phyloP scores from a whole-genome alignment of 2,888 invertebrate species.

The Helobdella robusta region DNA sequence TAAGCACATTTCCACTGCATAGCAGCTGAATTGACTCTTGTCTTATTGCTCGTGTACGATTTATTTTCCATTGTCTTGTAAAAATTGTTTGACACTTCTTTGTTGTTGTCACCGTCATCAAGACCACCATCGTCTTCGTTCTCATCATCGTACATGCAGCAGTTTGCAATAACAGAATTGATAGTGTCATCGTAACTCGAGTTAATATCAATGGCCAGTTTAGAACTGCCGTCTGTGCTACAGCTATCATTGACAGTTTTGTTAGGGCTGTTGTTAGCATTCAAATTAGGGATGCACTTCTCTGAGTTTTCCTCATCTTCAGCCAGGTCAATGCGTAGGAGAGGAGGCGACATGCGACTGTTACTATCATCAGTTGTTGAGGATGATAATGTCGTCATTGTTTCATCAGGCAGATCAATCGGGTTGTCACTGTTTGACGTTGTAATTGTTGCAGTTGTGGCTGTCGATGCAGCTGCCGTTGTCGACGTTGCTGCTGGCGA shows the following conservation, averaged over 20 bases:
- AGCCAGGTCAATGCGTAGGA: no score
- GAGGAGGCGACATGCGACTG: no score
- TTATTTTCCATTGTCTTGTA: no score
- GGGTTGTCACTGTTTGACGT: not conserved
- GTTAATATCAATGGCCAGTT: not conserved
- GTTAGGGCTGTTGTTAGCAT: no score
- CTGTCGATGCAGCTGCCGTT: not conserved
- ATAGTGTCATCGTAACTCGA: not conserved
- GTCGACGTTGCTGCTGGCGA: not conserved
- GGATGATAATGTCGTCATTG: no score
- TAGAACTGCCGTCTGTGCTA: not conserved
- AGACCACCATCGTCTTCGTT: not conserved
- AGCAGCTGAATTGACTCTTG: no score
- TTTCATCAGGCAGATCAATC: no score
- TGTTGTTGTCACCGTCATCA: not conserved
- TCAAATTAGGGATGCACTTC: no score
- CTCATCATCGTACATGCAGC: not conserved
- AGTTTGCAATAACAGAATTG: not conserved
- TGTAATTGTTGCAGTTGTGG: not conserved
- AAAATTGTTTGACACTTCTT: no score
- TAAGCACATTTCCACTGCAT: slow-evolving; percentile 13
- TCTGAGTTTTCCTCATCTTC: no score
- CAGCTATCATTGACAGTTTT: not conserved
- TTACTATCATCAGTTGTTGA: no score
- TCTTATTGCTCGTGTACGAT: no score